These are phyloP conservation scores for Ypsolopha sequella DNA, from an alignment of 2,888 invertebrate species.

Conservation along the genomic window DNA sequence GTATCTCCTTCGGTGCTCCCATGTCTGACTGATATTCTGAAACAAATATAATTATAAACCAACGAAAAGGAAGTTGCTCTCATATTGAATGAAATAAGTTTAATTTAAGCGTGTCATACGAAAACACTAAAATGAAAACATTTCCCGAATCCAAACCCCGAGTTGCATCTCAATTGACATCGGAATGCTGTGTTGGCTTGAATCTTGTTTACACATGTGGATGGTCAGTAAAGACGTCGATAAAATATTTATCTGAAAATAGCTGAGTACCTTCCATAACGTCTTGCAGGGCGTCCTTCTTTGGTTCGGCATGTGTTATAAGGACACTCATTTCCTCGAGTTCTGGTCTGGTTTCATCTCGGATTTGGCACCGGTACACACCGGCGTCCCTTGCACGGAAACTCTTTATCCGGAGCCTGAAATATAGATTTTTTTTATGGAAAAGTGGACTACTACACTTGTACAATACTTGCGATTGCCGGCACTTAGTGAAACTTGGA, in stretches of 20 bases:
- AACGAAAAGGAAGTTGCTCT: background rate
- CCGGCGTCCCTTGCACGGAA: slow-evolving; percentile 58
- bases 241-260: slow-evolving; percentile 42
- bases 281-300: slow-evolving; percentile 15
- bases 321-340: slow-evolving; percentile 34
- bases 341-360: slow-evolving; percentile 25
- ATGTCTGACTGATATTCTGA: slow-evolving; percentile 55
- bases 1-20: slow-evolving; percentile 34
- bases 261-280: slow-evolving; percentile 38
- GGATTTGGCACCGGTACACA: slow-evolving; percentile 46
- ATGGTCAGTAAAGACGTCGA: slow-evolving; percentile 37
- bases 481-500: too few species aligned
- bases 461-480: too few species aligned
- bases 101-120: too few species aligned
- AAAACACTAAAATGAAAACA: too few species aligned
- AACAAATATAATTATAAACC: slow-evolving; percentile 9
- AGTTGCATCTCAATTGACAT: too few species aligned
- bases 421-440: slow-evolving; percentile 12
- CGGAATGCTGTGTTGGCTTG: background rate
- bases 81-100: too few species aligned
- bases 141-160: too few species aligned
- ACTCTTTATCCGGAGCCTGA: slow-evolving; percentile 57
- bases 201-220: slow-evolving; percentile 42
- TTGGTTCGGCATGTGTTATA: slow-evolving; percentile 24
- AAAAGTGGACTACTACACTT: too few species aligned